Conservation (phyloP, 2,797 vertebrate genomes). For the Micromesistius poutassou region DNA sequence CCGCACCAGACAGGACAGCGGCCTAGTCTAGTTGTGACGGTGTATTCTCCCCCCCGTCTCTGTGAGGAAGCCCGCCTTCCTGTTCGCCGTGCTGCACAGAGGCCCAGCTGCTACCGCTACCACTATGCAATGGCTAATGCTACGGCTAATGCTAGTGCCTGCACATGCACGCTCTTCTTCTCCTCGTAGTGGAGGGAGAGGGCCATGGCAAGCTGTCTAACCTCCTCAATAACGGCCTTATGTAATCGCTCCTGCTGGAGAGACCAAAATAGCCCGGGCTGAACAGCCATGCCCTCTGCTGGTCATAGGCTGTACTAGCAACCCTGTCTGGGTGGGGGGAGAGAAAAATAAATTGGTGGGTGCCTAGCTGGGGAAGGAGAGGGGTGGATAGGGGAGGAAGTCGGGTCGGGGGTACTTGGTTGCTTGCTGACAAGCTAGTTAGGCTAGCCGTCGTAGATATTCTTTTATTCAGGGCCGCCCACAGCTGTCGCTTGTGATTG, state of each 20-base stretch:
- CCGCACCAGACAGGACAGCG: conserved; percentile 27
- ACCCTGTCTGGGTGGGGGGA: conserved; percentile 30
- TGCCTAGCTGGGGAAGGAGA: background rate
- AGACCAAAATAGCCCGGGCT: conserved; percentile 71
- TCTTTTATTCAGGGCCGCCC: background rate
- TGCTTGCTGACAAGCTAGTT: background rate
- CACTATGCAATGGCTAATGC: conserved; percentile 12
- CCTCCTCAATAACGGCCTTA: conserved; percentile 70
- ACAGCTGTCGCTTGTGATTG: background rate
- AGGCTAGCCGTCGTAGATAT: background rate
- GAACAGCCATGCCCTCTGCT: conserved; percentile 68
- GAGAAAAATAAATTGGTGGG: background rate
- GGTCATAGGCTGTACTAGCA: conserved; percentile 38
- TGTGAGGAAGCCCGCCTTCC: conserved; percentile 21
- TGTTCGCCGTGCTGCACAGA: conserved; percentile 48
- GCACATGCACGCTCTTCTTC: conserved; percentile 48
- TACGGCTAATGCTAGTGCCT: background rate
- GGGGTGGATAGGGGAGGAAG: background rate
- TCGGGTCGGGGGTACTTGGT: background rate
- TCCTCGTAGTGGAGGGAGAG: conserved; percentile 48
- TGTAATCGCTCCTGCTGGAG: conserved; percentile 72
- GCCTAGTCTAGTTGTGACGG: conserved; percentile 34
- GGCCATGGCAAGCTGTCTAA: conserved; percentile 64
- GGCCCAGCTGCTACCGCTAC: conserved; percentile 41
- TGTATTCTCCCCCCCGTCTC: background rate